These are phyloP conservation scores for Apis dorsata DNA, from an alignment of 1,140 invertebrate species.

Conservation along the genomic window DNA sequence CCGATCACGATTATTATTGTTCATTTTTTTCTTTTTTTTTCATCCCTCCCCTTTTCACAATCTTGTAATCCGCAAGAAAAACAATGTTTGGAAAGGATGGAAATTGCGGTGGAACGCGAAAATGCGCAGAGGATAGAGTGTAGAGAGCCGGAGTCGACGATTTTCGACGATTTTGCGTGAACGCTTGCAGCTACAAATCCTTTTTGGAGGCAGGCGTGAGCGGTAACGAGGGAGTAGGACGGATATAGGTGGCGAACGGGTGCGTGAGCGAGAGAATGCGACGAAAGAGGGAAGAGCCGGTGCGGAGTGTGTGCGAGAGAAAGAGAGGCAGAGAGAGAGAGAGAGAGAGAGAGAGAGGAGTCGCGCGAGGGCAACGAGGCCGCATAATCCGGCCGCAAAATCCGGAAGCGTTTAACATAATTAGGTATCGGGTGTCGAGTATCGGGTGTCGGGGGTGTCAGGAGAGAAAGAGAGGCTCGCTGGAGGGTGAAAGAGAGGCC, in stretches of 20 bases:
- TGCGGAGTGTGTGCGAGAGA: neutral
- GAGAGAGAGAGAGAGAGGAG: constrained; percentile 33
- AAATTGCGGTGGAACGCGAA: neutral
- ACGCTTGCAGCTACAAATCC: constrained; percentile 54
- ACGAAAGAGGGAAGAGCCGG: constrained; percentile 29
- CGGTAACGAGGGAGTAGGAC: neutral
- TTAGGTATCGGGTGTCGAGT: constrained; percentile 78
- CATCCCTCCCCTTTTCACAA: no score
- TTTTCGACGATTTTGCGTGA: constrained; percentile 27
- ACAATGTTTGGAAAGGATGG: neutral
- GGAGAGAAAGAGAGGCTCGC: constrained; percentile 66
- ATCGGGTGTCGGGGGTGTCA: constrained; percentile 73
- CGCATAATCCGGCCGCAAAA: constrained; percentile 76
- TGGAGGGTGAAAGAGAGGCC: constrained; percentile 43
- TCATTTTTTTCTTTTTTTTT: no score
- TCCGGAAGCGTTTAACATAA: constrained; percentile 79
- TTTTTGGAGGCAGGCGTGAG: constrained; percentile 45
- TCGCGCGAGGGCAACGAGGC: constrained; percentile 63
- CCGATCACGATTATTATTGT: no score
- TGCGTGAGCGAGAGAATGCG: neutral
- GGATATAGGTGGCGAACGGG: neutral
- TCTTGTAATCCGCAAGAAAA: neutral
- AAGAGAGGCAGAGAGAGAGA: constrained; percentile 12
- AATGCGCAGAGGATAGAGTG: neutral
- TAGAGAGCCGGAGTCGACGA: neutral